Evolutionary conservation across 2,797 vertebrate genomes (phyloP), one percentile per base, ranked within the genome.

Genomic region (Sebastolobus alascanus): DNA sequence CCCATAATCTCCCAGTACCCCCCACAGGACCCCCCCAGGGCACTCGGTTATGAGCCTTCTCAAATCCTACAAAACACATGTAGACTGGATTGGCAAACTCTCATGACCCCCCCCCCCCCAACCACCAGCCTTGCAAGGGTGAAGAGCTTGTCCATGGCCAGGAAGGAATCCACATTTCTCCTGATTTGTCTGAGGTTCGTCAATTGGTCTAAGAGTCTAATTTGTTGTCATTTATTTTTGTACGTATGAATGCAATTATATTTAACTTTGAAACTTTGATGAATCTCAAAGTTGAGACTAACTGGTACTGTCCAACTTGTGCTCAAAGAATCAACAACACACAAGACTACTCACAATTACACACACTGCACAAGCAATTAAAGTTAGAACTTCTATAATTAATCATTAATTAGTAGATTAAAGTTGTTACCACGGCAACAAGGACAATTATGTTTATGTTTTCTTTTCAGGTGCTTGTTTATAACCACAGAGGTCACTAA

Each of bases 391-490:
- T 10, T 22, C 10, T 2, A 31, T 33, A 66, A 46, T 59, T 0
- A 38, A 25, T 18, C 13, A 27, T 31, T 90, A 85, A 87, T 84
- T 50, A 84, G 68, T n/a, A 65, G 8, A 5, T 76, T 38, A 56
- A 54, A 52, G 14, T 11, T n/a, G 37, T 81, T 79, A 52, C 69
- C 61, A 1, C 40, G 64, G 52, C 25, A 58, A 74, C 75, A 37
- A 20, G 33, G 66, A 65, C 27, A 68, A 82, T 86, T 66, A 86
- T 59, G 27, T 66, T 43, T 18, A 5, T 50, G 54, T 79, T 84
- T 69, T 68, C 20, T 31, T 40, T 50, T 27, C 46, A 56, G 63
- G 22, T 16, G 54, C 52, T 29, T 61, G 35, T 55, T 82, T 68
- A 8, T 27, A 46, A 8, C 37, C 69, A 64, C 69, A 50, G 27